A percentile compares a stretch with the other conserved stretches of the same genome.
These are phyloP conservation scores for Protobothrops flavoviridis DNA, from an alignment of 2,113 vertebrate genomes.

Conservation along the genomic window DNA sequence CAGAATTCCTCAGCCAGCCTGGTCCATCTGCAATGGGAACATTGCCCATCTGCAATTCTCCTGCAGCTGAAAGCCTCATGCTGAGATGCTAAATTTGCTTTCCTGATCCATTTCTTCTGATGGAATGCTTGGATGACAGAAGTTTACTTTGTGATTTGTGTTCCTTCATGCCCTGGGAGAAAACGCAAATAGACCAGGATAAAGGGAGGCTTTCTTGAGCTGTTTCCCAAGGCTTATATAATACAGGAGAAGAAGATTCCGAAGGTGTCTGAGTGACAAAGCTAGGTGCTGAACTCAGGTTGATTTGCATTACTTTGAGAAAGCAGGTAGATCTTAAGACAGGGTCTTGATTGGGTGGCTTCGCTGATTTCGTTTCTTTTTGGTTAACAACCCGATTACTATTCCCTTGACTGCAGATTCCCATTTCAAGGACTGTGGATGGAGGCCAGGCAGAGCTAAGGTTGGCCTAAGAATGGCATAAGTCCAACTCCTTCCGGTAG, in stretches of 20 bases:
- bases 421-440: background rate
- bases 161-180: background rate
- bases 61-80: background rate
- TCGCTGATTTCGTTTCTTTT: background rate
- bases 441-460: background rate
- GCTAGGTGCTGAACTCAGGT: background rate
- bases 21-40: too few species aligned
- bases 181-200: background rate
- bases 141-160: background rate
- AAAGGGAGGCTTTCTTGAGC: background rate
- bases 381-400: background rate
- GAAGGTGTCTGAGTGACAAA: background rate
- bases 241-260: background rate
- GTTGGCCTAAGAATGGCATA: background rate
- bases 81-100: background rate
- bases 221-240: background rate
- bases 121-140: background rate
- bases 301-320: background rate
- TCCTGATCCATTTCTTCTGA: background rate
- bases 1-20: too few species aligned
- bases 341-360: background rate
- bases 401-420: background rate
- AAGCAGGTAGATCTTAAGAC: background rate
- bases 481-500: background rate
- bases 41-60: background rate